These are phyloP conservation scores for Aplodontia rufa DNA, from an alignment of 2,113 vertebrate species.

Conservation along the genomic window DNA sequence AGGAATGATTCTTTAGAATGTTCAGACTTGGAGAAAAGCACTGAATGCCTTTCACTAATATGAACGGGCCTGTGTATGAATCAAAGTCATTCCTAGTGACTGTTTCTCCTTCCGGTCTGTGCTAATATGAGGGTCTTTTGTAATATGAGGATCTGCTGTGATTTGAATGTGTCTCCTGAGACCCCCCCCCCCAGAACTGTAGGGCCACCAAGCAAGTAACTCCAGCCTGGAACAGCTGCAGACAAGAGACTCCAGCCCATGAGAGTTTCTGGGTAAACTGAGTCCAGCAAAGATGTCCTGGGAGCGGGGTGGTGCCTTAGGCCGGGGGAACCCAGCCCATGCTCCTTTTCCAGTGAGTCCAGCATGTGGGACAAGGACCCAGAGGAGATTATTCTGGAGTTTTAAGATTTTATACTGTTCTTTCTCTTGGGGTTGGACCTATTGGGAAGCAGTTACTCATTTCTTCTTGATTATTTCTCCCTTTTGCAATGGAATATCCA, in stretches of 20 bases:
- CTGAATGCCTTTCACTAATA: neutral
- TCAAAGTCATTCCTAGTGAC: neutral
- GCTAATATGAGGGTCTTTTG: neutral
- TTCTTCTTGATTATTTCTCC: neutral
- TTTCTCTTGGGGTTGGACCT: neutral
- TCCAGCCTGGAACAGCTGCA: neutral
- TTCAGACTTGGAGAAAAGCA: neutral
- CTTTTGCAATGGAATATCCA: neutral
- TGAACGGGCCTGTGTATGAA: neutral
- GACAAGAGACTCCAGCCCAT: neutral
- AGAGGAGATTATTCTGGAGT: neutral
- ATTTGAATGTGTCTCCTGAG: neutral
- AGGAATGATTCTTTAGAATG: neutral
- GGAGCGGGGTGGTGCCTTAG: neutral
- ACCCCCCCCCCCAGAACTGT: accelerated
- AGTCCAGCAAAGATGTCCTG: neutral
- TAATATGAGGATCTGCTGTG: neutral
- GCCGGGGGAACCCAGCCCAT: neutral
- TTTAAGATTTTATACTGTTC: neutral
- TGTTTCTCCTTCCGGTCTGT: neutral
- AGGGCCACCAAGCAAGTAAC: neutral
- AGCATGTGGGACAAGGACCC: neutral
- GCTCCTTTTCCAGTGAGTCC: neutral
- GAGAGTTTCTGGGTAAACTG: neutral
- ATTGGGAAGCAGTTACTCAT: neutral